Conservation (phyloP, 2,888 invertebrate species). For the Lacanobia wlatinum region DNA sequence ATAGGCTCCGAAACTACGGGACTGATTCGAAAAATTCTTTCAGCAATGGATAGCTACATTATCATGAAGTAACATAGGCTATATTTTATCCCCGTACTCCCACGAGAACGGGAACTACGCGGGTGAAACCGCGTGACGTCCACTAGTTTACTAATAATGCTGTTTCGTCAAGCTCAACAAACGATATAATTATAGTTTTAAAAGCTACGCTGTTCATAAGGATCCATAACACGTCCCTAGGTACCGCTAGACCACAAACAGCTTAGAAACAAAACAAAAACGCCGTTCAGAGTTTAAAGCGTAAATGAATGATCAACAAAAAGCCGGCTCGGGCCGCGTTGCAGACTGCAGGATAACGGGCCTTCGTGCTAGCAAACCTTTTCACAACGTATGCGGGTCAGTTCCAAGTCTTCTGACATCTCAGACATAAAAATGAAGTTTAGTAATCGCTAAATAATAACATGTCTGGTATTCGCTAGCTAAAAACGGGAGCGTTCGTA, state of each 20-base stretch:
- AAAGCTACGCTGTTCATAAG: not conserved
- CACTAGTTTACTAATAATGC: not conserved
- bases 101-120: too few relatives aligned
- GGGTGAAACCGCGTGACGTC: too few relatives aligned
- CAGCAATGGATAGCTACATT: too few relatives aligned
- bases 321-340: conserved; percentile 19
- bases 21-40: too few relatives aligned
- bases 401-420: conserved; percentile 49
- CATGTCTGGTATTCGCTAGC: conserved; percentile 73
- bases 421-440: conserved; percentile 73
- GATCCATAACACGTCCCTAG: not conserved
- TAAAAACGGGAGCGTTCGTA: conserved; percentile 81
- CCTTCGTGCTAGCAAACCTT: conserved; percentile 45
- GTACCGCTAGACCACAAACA: conserved; percentile 31
- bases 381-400: conserved; percentile 53
- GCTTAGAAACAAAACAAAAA: conserved; percentile 23
- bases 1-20: too few relatives aligned
- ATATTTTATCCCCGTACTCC: too few relatives aligned
- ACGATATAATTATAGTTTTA: not conserved
- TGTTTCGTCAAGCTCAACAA: not conserved
- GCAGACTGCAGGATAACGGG: conserved; percentile 57
- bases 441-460: conserved; percentile 83
- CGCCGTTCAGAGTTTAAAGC: conserved; percentile 37
- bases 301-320: conserved; percentile 33
- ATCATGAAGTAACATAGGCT: too few relatives aligned